Evolutionary conservation across 23 tunicate species (phyloP).

Genomic region (Trididemnum miniatum): DNA sequence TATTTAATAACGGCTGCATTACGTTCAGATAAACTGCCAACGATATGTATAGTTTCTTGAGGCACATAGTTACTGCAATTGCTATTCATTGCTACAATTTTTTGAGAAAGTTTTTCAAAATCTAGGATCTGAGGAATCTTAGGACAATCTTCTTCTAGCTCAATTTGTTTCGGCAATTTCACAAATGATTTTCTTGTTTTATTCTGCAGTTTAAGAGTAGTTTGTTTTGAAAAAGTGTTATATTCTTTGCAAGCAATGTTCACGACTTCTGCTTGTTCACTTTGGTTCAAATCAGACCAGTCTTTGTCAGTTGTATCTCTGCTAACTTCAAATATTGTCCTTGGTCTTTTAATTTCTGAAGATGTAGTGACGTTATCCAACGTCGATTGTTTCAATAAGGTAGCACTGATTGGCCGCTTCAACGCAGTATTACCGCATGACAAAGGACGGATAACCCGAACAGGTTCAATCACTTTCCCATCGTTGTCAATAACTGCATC

Average conservation of each 20-base stretch:
- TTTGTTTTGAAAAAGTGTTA: conserved; percentile 8
- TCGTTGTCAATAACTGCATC: neutral
- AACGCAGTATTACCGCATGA: neutral
- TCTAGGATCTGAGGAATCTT: neutral
- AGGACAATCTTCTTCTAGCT: neutral
- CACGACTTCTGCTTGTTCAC: neutral
- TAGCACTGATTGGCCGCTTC: conserved; percentile 17
- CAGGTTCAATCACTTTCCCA: conserved; percentile 38
- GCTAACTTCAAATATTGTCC: conserved; percentile 25
- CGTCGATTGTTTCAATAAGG: conserved; percentile 19
- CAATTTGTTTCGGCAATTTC: neutral
- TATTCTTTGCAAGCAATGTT: conserved; percentile 24
- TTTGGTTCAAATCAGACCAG: conserved; percentile 1
- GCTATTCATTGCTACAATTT: neutral
- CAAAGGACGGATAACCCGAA: neutral
- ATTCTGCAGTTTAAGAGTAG: neutral
- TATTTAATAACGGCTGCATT: neutral
- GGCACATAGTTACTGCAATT: too few relatives aligned
- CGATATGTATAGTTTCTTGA: neutral
- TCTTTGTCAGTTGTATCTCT: conserved; percentile 11
- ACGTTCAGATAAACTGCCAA: conserved; percentile 13
- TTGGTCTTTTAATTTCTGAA: conserved; percentile 24
- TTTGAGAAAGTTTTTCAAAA: conserved; percentile 7
- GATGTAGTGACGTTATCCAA: conserved; percentile 7
- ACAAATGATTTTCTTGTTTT: conserved; percentile 1